These are phyloP conservation scores for Callosobruchus maculatus DNA, from an alignment of 2,888 invertebrate species.

Conservation along the genomic window DNA sequence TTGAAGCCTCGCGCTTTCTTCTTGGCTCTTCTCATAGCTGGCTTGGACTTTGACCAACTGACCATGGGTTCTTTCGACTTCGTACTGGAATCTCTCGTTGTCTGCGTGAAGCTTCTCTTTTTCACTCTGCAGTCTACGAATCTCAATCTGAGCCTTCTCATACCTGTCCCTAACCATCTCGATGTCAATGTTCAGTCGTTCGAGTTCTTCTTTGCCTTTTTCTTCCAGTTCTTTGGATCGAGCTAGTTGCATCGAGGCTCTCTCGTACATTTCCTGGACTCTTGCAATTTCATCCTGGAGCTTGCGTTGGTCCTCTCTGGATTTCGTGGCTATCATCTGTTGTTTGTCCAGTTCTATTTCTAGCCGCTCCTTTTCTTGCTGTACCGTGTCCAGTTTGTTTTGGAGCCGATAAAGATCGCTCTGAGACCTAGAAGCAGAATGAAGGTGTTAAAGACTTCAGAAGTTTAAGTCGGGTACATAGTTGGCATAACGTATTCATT, in stretches of 20 bases:
- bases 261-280: constrained; percentile 84
- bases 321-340: constrained; percentile 72
- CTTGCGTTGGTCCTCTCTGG: constrained; percentile 81
- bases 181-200: constrained; percentile 71
- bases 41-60: constrained; percentile 82
- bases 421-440: constrained; percentile 64
- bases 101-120: constrained; percentile 84
- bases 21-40: constrained; percentile 83
- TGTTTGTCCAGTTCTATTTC: constrained; percentile 85
- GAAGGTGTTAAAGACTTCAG: constrained; percentile 1
- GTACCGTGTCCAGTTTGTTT: constrained; percentile 81
- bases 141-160: constrained; percentile 83
- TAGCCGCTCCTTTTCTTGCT: constrained; percentile 82
- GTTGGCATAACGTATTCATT: too few relatives aligned
- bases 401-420: constrained; percentile 86
- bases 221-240: constrained; percentile 88
- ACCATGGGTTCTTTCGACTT: constrained; percentile 81
- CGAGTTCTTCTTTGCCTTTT: constrained; percentile 81
- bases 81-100: constrained; percentile 79
- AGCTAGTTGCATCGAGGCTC: constrained; percentile 76
- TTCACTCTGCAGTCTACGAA: constrained; percentile 76
- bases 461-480: too few relatives aligned
- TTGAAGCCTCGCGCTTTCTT: constrained; percentile 82
- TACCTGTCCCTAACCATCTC: constrained; percentile 86
- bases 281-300: constrained; percentile 82